phyloP scores from a whole-genome alignment of 1,140 invertebrate genomes.

The Heliconius melpomene region DNA sequence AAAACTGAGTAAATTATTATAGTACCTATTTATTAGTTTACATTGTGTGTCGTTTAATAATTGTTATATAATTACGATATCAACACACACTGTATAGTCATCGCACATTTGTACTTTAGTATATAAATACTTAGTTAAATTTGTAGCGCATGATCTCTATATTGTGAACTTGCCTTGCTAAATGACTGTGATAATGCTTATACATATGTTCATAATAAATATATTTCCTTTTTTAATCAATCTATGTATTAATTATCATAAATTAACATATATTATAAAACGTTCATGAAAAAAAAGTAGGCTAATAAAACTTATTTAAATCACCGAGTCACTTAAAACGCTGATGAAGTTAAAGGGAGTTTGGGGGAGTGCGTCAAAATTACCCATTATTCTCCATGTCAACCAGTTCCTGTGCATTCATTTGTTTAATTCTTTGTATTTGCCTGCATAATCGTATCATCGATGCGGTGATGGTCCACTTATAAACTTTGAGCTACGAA shows the following conservation, averaged over 20 bases:
- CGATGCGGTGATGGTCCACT: constrained; percentile 43
- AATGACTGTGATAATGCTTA: constrained; percentile 20
- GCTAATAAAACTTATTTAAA: constrained; percentile 30
- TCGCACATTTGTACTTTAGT: background rate
- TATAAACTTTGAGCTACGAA: constrained; percentile 53
- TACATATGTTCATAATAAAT: background rate
- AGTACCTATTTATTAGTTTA: constrained; percentile 9
- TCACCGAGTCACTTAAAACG: constrained; percentile 9
- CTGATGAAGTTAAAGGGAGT: constrained; percentile 16
- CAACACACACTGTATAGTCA: background rate
- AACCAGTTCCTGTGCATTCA: constrained; percentile 55
- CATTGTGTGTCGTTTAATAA: background rate
- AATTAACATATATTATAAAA: background rate
- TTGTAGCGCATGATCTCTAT: constrained; percentile 21
- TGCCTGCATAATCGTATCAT: constrained; percentile 59
- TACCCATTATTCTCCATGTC: constrained; percentile 46
- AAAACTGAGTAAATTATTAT: constrained; percentile 7
- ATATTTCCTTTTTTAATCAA: constrained; percentile 15
- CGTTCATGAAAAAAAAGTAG: background rate
- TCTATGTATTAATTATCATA: background rate
- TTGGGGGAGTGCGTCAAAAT: constrained; percentile 40
- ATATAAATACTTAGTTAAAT: constrained; percentile 1
- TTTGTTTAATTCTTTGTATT: constrained; percentile 54
- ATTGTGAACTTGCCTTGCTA: constrained; percentile 24
- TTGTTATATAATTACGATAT: background rate